phyloP scores from a whole-genome alignment of 2,888 invertebrate species.

The Willowsia nigromaculata region DNA sequence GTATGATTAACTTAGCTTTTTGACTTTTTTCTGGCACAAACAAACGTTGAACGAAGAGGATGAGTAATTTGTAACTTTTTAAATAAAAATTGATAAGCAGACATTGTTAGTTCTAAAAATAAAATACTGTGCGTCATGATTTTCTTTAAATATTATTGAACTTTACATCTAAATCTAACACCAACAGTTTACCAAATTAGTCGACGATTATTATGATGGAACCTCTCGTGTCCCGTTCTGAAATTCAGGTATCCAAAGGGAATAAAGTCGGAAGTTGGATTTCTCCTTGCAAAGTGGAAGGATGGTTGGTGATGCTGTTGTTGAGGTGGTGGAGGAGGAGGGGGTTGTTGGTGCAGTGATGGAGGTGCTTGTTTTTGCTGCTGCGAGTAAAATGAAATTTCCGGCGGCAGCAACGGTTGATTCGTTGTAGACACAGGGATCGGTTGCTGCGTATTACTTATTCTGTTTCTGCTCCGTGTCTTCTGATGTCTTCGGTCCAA shows the following conservation, averaged over 20 bases:
- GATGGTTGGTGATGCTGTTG: constrained; percentile 8
- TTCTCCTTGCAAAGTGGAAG: constrained; percentile 40
- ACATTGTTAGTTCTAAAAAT: constrained; percentile 11
- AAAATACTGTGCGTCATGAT: constrained; percentile 19
- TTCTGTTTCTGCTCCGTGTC: constrained; percentile 45
- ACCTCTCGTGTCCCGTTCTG: constrained; percentile 40
- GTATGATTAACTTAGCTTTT: background rate
- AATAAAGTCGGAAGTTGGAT: constrained; percentile 17
- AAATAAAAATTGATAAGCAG: too few relatives aligned
- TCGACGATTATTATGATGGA: constrained; percentile 36
- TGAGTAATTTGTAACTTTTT: too few relatives aligned
- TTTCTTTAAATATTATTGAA: background rate
- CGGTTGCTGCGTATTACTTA: background rate
- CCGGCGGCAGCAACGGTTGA: constrained; percentile 34
- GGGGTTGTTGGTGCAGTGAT: background rate
- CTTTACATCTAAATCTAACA: background rate
- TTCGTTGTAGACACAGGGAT: background rate
- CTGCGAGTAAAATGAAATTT: constrained; percentile 20
- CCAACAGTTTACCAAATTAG: constrained; percentile 47
- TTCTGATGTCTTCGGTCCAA: constrained; percentile 59
- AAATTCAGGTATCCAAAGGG: constrained; percentile 62
- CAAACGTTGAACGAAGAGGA: background rate
- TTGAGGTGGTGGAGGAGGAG: background rate
- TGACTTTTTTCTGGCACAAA: background rate
- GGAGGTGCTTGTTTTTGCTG: background rate